Evolutionary conservation across 2,113 vertebrate species (phyloP).

Genomic region (Enhydra lutris): DNA sequence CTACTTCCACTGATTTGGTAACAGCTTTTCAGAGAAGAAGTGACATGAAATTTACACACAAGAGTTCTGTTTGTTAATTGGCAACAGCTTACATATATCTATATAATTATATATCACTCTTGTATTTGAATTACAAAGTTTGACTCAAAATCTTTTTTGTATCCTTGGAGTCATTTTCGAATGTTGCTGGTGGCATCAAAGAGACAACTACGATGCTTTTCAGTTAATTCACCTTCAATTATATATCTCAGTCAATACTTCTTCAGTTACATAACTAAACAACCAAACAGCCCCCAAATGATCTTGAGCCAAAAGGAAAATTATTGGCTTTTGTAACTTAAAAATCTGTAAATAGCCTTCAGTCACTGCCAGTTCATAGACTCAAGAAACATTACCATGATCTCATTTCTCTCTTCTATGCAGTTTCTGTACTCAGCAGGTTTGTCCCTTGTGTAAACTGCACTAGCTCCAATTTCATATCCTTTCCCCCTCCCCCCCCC

Average conservation of each 20-base stretch:
- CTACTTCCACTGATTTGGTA: background rate
- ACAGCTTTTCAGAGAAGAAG: slow-evolving; percentile 43
- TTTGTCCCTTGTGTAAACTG: background rate
- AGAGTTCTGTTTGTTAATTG: background rate
- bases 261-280: background rate
- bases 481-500: background rate
- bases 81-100: background rate
- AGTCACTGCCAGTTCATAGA: background rate
- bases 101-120: background rate
- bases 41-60: background rate
- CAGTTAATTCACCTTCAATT: background rate
- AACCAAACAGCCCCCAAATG: background rate
- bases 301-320: background rate
- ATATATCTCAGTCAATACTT: background rate
- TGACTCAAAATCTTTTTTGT: background rate
- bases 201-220: background rate
- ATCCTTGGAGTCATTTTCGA: background rate
- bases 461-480: background rate
- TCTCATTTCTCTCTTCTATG: background rate
- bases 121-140: background rate
- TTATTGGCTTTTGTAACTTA: background rate
- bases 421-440: background rate
- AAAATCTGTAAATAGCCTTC: background rate
- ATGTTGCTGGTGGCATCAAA: background rate
- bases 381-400: background rate